Percentiles rank a stretch among this genome's conserved stretches.
These are phyloP conservation scores for Ichneumon xanthorius DNA, from an alignment of 2,888 invertebrate species.

Conservation along the genomic window DNA sequence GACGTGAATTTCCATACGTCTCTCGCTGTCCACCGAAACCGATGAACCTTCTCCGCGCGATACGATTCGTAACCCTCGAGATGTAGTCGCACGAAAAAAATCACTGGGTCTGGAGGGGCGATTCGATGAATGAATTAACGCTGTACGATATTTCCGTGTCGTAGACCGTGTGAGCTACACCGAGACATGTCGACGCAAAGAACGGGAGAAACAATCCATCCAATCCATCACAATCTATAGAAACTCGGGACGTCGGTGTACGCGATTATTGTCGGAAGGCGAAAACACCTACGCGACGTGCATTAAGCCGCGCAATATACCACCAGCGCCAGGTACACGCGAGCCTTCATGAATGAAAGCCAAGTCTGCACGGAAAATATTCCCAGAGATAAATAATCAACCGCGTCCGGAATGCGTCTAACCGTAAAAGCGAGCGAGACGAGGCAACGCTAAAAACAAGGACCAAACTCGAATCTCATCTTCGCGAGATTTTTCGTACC, in stretches of 20 bases:
- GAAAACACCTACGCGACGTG: constrained; percentile 2
- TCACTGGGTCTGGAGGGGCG: neutral
- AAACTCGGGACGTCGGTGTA: neutral
- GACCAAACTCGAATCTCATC: neutral
- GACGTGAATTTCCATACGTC: constrained; percentile 54
- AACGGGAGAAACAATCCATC: neutral
- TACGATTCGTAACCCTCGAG: neutral
- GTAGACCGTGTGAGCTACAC: neutral
- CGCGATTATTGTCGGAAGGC: neutral
- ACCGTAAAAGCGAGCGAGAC: neutral
- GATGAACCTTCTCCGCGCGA: neutral
- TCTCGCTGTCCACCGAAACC: constrained; percentile 8
- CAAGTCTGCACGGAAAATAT: constrained; percentile 23
- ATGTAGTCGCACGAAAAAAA: neutral
- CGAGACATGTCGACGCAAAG: neutral
- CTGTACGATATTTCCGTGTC: neutral
- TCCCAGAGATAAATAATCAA: constrained; percentile 23
- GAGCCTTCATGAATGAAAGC: constrained; percentile 36
- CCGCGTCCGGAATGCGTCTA: constrained; percentile 12
- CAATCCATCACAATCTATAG: neutral
- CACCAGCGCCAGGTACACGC: neutral
- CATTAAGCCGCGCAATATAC: neutral
- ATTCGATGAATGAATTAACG: neutral
- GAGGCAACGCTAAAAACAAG: neutral
- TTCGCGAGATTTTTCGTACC: constrained; percentile 10